Evolutionary conservation across 2,888 invertebrate species (phyloP), one percentile per base, ranked within the genome.

Genomic region (Pyralis farinalis): DNA sequence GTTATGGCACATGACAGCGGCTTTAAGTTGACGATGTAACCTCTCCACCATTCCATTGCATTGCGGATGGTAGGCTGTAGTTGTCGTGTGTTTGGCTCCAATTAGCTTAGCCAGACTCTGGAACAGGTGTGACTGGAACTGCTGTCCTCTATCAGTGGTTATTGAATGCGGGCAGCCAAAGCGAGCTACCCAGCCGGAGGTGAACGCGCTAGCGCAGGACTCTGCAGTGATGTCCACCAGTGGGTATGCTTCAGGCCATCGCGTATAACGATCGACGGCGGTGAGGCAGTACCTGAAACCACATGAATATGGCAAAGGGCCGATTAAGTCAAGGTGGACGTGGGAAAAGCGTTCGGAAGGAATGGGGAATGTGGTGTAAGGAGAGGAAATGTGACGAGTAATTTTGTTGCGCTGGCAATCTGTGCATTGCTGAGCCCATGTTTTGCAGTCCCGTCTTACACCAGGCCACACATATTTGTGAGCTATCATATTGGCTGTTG

Each of bases 251-350:
- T 27, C 27, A 27, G 65, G 57, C 72, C 73, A 71, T 10, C 70
- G 47, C 0, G 75, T 64, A 37, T 53, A 63, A 3, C 65, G 32
- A 38, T 71, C 65, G n/a, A 69, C 47, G 5, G 51, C 46, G 0
- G 75, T 77, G 1, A 79, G 55, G 12, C 61, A 54, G 42, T 77
- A 78, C 2, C 50, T 44, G 37, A 44, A 61, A 7, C 60, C 67
- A 8, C 54, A 27, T 0, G 58, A 58, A 1, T 40, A 5, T 10
- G 77, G 71, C 7, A 82, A 44, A 0, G 79, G 79, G 1, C 77
- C 77, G 1, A 87, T 63, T 4, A 87, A 51, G 49, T 86, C 78
- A 1, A 85, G 55, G 49, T 84, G 77, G 3, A 82, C 54, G 42
- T 78, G 74, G 1, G 55, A 44, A 48, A 85, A 79, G 12, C 75